These are phyloP conservation scores for Hirtodrosophila confusa DNA, from an alignment of 2,888 invertebrate species.

Conservation along the genomic window DNA sequence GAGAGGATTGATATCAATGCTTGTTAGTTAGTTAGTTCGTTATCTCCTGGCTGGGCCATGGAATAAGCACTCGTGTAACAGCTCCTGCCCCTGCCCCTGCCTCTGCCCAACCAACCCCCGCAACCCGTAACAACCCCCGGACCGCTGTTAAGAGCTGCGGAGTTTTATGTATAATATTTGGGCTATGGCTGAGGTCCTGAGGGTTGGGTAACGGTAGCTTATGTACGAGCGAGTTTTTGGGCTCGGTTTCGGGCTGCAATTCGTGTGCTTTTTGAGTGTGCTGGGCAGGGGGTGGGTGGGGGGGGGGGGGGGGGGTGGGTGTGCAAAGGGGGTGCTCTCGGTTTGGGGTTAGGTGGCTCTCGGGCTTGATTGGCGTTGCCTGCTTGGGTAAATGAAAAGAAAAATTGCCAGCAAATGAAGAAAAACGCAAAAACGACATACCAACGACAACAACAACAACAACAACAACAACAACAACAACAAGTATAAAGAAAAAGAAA, in stretches of 20 bases:
- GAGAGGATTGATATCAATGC: constrained; percentile 54
- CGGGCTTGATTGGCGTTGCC: constrained; percentile 60
- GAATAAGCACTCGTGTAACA: constrained; percentile 1
- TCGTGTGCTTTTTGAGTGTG: neutral
- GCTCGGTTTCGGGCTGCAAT: constrained; percentile 2
- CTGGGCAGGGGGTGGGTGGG: constrained; percentile 5
- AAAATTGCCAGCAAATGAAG: constrained; percentile 70
- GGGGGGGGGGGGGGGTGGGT: constrained; percentile 5
- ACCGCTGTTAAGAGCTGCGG: constrained; percentile 12
- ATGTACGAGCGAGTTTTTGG: constrained; percentile 24
- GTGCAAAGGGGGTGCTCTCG: neutral
- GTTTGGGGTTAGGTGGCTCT: constrained; percentile 30
- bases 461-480: neutral
- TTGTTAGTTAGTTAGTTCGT: constrained; percentile 73
- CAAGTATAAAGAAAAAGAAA: constrained; percentile 1
- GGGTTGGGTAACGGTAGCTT: constrained; percentile 24
- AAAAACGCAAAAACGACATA: constrained; percentile 19
- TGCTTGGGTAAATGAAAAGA: constrained; percentile 66
- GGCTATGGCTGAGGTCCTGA: constrained; percentile 13
- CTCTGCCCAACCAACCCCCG: neutral
- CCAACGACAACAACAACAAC: constrained; percentile 4
- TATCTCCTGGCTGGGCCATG: constrained; percentile 41
- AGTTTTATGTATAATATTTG: constrained; percentile 64
- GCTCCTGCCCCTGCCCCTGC: no score
- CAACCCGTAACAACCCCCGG: neutral